Base-by-base conservation (phyloP, 2,797 vertebrate species). In the Natrix natrix region DNA sequence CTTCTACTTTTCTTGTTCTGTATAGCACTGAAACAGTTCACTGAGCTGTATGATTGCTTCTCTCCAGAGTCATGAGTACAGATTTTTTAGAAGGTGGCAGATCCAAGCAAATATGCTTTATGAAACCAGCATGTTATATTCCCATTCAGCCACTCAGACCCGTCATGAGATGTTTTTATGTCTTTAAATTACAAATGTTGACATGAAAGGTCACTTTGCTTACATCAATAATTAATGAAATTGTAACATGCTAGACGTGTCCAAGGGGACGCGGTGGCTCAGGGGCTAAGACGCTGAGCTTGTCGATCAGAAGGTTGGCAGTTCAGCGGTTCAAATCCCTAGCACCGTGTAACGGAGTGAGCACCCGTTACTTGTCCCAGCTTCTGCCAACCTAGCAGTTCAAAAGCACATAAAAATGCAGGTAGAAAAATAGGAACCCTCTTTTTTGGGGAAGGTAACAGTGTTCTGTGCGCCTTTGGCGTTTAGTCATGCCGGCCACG, bases 21-120 rank as follows among this genome's bases (percentile, higher is more conserved):
- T 66, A 56, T 60, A 17, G 43, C 56, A 52, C 20, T 78, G 57
- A 83, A 92, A n/a, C 20, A 54, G 57, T 48, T 92, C 89, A 86
- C 5, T 94, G 32, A 91, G 22, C 69, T 94, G 28, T 66, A 66
- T 92, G 52, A 92, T 86, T 66, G 74, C 28, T 91, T 89, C 8
- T 92, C 66, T 92, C 28, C 43, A 55, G 55, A 88, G 89, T 57
- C 66, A 52, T 22, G 48, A 89, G 11, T 91, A 91, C 56, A 83
- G 48, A 88, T 91, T 26, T 83, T 37, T n/a, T 83, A 55, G 56
- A 91, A 88, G 22, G 66, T 22, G 57, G 16, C 66, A 61, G 57
- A 22, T 83, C 56, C 88, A 88, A 63, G 2, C 17, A 88, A 63
- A 88, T n/a, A 87, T n/a, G 86, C 48, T 83, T 6, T 43, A 91